Evolutionary conservation across 2,797 vertebrate genomes (phyloP).

Genomic region (Pseudochirops cupreus): DNA sequence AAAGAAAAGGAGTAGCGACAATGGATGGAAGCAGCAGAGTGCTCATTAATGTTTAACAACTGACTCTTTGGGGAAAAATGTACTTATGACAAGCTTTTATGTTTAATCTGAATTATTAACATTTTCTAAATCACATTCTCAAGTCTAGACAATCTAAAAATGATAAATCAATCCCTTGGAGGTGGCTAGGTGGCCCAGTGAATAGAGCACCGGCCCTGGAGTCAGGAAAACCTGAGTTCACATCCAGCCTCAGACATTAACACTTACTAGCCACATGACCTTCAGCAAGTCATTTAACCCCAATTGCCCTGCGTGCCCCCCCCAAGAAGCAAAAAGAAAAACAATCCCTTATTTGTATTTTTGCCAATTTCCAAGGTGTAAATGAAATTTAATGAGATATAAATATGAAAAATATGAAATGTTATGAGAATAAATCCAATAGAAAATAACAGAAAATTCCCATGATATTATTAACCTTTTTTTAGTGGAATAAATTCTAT

Average conservation of each 20-base stretch:
- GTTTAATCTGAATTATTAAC: background rate
- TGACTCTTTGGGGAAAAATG: background rate
- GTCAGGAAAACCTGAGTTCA: too few relatives aligned
- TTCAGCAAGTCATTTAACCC: too few relatives aligned
- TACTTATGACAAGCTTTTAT: background rate
- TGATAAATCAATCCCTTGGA: background rate
- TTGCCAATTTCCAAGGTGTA: background rate
- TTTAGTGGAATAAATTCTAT: background rate
- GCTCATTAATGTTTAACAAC: background rate
- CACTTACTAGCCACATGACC: too few relatives aligned
- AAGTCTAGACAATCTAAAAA: background rate
- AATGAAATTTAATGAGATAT: background rate
- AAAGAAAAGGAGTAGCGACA: background rate
- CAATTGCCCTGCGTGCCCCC: too few relatives aligned
- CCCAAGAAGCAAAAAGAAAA: too few relatives aligned
- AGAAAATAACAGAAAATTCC: background rate
- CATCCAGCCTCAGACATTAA: too few relatives aligned
- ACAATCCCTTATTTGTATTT: background rate
- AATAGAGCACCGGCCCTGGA: too few relatives aligned
- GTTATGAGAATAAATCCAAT: background rate
- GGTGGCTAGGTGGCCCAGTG: too few relatives aligned
- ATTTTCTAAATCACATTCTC: background rate
- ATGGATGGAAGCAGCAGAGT: background rate
- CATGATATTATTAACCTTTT: background rate
- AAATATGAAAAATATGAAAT: background rate